Evolutionary conservation across 2,113 vertebrate genomes (phyloP), one percentile per base, ranked within the genome.

Genomic region (Protomyctophum bolini): DNA sequence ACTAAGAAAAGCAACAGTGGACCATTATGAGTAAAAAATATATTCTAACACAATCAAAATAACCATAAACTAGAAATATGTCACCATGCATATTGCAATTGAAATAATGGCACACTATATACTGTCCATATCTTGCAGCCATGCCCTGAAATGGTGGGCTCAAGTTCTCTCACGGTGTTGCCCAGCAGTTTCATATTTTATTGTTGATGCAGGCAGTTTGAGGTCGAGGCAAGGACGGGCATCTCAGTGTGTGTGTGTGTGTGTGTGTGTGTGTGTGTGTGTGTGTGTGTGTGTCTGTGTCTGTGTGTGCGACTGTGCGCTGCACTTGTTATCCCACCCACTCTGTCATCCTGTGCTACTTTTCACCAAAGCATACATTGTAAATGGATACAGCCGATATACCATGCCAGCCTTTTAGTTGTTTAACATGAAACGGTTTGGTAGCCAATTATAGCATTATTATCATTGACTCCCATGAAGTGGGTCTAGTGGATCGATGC

Each of bases 391-490:
- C 33, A 21, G 21, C 21, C 1, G 21, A 21, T 21, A 60, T 64
- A 1, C 41, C 64, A 12, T 57, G 7, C 51, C 67, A 63, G 54
- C 60, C 52, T 56, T 12, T 70, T 72, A 75, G 52, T 52, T 73
- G 62, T 54, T 79, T 54, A 70, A 66, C 72, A 63, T 66, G 68
- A 66, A 82, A 74, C 54, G 2, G 10, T 41, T 67, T 70, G 33
- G 14, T 71, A 59, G 65, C 70, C 72, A 74, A 85, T 70, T 70
- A 70, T 66, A 58, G 68, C 66, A 72, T 84, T 76, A 74, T 72
- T 64, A 84, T 41, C 21, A 21, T 83, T 68, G 83, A 88, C 81
- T 66, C 72, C n/a, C 50, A 4, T 60, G 75, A 69, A 80, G 58
- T 76, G 61, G 75, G 73, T 70, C 64, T 61, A 58, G 48, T 48